A percentile compares a stretch with the other conserved stretches of the same genome.
Evolutionary conservation across 1,140 invertebrate species (phyloP).

Genomic region (Homalodisca vitripennis): DNA sequence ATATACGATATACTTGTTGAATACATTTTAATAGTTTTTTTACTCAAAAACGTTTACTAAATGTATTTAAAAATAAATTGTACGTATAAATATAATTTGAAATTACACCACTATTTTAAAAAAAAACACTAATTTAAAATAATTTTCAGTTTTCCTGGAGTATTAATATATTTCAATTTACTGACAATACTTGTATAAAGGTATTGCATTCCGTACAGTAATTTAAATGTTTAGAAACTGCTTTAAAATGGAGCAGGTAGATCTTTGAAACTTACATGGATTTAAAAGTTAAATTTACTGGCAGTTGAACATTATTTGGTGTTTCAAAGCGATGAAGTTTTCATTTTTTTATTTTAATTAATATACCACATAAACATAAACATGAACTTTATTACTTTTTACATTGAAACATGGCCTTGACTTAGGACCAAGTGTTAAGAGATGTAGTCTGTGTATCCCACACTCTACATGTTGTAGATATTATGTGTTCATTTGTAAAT

Average conservation of each 20-base stretch:
- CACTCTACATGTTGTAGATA: slow-evolving; percentile 10
- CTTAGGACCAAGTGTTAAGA: not conserved
- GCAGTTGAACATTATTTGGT: not conserved
- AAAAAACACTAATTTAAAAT: too few species aligned
- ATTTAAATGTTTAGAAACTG: not conserved
- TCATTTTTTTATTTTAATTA: not conserved
- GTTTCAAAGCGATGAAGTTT: not conserved
- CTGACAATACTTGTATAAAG: too few species aligned
- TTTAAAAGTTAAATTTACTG: not conserved
- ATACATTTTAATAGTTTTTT: too few species aligned
- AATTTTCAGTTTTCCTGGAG: too few species aligned
- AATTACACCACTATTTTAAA: too few species aligned
- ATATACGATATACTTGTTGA: too few species aligned
- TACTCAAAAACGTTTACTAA: too few species aligned
- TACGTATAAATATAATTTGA: too few species aligned
- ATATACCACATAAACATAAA: not conserved
- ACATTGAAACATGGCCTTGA: not conserved
- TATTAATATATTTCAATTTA: too few species aligned
- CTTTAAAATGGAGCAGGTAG: not conserved
- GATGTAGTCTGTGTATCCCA: not conserved
- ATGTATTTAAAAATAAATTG: too few species aligned
- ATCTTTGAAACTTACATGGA: not conserved
- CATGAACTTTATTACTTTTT: not conserved
- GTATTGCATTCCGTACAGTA: not conserved
- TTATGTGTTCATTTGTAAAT: slow-evolving; percentile 8